Conservation (phyloP, 2,113 vertebrate genomes). For the Eptatretus burgeri region DNA sequence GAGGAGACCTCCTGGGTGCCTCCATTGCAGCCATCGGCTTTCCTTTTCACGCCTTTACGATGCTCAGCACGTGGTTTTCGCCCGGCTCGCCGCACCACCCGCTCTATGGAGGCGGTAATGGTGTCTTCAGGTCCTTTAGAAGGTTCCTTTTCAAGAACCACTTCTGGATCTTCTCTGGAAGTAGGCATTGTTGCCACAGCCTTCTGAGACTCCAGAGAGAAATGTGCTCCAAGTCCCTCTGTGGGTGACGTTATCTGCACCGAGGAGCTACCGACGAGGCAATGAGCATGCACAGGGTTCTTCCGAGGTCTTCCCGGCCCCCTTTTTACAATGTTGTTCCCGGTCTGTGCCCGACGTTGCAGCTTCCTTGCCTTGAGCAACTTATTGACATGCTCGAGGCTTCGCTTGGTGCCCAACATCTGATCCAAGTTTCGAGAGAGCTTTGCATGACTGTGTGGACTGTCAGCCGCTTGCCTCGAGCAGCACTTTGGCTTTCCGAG, state of each 20-base stretch:
- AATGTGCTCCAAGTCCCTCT: constrained; percentile 22
- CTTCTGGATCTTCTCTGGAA: no score
- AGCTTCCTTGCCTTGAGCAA: constrained; percentile 91
- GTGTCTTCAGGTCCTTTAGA: constrained; percentile 27
- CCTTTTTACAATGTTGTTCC: constrained; percentile 91
- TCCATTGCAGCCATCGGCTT: constrained; percentile 11
- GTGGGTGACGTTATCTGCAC: no score
- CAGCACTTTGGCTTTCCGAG: no score
- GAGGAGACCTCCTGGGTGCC: no score
- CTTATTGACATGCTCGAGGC: constrained; percentile 93
- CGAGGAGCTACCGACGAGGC: no score
- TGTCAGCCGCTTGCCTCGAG: no score
- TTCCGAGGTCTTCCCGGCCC: constrained; percentile 60
- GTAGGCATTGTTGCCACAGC: constrained; percentile 16
- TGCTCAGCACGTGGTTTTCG: constrained; percentile 25
- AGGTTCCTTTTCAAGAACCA: no score
- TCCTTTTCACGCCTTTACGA: constrained; percentile 43
- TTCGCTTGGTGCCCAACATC: constrained; percentile 67
- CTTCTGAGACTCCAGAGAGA: constrained; percentile 28
- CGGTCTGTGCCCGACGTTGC: constrained; percentile 94
- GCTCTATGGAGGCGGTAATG: constrained; percentile 68
- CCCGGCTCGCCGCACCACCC: constrained; percentile 65
- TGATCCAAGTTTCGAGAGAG: constrained; percentile 30
- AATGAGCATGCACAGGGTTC: constrained; percentile 22
- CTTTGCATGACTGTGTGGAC: no score